Base-by-base conservation (phyloP, 2,888 invertebrate genomes). In the Eupithecia abbreviata region DNA sequence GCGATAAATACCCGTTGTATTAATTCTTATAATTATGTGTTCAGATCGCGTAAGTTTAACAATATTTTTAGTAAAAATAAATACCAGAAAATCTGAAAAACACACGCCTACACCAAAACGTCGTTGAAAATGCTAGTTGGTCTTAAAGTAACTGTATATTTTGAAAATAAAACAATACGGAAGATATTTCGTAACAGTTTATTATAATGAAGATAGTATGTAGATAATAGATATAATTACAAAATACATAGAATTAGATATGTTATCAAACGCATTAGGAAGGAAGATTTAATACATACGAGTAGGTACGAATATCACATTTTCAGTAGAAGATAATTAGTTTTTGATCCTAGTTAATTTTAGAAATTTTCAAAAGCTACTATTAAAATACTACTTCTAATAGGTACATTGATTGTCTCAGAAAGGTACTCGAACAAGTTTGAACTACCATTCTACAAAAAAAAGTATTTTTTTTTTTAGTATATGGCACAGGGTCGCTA, bases 241-340 rank as follows among this genome's bases (percentile, higher is more conserved):
- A 88, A 89, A 89, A 87, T 83, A 84, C 88, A 85, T 85, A 88
- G 86, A 87, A 81, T 86, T 85, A 90, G 90, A 90, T 91, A 91
- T 90, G 90, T 90, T 83, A 85, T 84, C 87, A 77, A 88, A 88
- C 86, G 85, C 84, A 85, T 85, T 81, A 87, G 81, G 84, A 86
- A 83, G 82, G 83, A 86, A 84, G 84, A 82, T 84, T 85, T 80
- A 12, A 62, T 62, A 62, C 62, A 62, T 30, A 30, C 30, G 30
- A 30, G 30, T 30, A 86, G 82, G 86, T 82, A 85, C 82, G 81
- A 86, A 87, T 90, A 90, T 90, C 90, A 90, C 90, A 90, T 86
- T 88, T 83, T 75, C 80, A 84, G 79, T 83, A 87, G 83, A 82
- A 47, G n/a, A 68, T 9, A 55, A 7, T n/a, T n/a, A 42, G 2